These are phyloP conservation scores for Dasysyrphus albostriatus DNA, from an alignment of 2,888 invertebrate species.

Conservation along the genomic window DNA sequence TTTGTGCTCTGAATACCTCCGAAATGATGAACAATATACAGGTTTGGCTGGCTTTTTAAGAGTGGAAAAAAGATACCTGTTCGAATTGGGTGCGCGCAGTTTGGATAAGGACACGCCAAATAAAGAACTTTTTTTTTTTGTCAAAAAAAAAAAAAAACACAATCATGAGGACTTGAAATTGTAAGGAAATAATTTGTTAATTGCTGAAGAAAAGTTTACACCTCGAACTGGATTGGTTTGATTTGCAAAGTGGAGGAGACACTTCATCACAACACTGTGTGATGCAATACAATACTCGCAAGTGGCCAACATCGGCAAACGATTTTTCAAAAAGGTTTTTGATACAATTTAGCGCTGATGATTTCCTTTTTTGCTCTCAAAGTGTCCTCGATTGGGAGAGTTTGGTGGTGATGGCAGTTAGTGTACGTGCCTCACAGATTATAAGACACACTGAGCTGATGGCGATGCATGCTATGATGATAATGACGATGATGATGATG, in stretches of 20 bases:
- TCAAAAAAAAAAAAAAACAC: slow-evolving; percentile 13
- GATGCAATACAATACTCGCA: background rate
- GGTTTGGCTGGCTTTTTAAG: background rate
- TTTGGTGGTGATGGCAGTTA: slow-evolving; percentile 56
- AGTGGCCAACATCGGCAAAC: slow-evolving; percentile 37
- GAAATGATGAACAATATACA: slow-evolving; percentile 40
- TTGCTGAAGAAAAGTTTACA: slow-evolving; percentile 70
- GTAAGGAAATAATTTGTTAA: slow-evolving; percentile 75
- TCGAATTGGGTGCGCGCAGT: slow-evolving; percentile 63
- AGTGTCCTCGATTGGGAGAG: slow-evolving; percentile 46
- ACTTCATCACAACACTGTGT: background rate
- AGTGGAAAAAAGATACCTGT: slow-evolving; percentile 54
- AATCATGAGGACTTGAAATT: slow-evolving; percentile 25
- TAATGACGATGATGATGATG: slow-evolving; percentile 46
- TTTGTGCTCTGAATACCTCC: slow-evolving; percentile 50
- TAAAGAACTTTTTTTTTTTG: background rate
- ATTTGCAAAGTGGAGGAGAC: background rate
- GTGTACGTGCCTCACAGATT: slow-evolving; percentile 66
- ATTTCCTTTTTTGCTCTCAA: slow-evolving; percentile 62
- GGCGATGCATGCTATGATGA: slow-evolving; percentile 56
- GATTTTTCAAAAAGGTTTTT: slow-evolving; percentile 56
- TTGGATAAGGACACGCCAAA: slow-evolving; percentile 26
- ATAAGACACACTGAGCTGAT: slow-evolving; percentile 44
- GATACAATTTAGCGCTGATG: slow-evolving; percentile 75
- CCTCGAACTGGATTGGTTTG: slow-evolving; percentile 25